Conservation (phyloP, 1,140 invertebrate genomes). For the Pseudomyrmex cubaensis region DNA sequence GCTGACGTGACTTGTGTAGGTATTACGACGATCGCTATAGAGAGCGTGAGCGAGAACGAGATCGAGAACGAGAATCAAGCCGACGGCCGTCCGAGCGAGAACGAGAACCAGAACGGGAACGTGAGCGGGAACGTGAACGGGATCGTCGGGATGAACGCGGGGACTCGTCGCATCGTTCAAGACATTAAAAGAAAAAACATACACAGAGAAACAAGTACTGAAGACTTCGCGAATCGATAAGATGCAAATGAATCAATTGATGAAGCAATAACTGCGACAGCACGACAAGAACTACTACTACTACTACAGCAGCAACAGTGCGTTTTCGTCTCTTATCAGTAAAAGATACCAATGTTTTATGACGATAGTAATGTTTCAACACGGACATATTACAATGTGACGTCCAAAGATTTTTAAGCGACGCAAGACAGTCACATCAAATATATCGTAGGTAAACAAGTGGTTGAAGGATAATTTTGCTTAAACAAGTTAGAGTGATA, state of each 20-base stretch:
- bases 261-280: slow-evolving; percentile 12
- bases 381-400: slow-evolving; percentile 2
- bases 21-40: slow-evolving; percentile 94
- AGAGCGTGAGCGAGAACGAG: slow-evolving; percentile 86
- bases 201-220: slow-evolving; percentile 18
- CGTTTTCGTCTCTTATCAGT: neutral
- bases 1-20: slow-evolving; percentile 84
- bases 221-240: neutral
- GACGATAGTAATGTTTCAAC: slow-evolving; percentile 7
- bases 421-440: neutral
- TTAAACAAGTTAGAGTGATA: slow-evolving; percentile 6
- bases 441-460: slow-evolving; percentile 9
- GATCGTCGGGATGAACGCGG: slow-evolving; percentile 89
- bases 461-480: slow-evolving; percentile 24
- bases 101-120: slow-evolving; percentile 88
- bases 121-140: slow-evolving; percentile 88
- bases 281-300: neutral
- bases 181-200: slow-evolving; percentile 85
- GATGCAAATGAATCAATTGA: slow-evolving; percentile 4
- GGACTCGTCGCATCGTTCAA: slow-evolving; percentile 89
- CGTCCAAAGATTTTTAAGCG: slow-evolving; percentile 30
- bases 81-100: slow-evolving; percentile 84
- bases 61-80: slow-evolving; percentile 83
- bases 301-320: neutral
- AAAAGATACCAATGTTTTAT: slow-evolving; percentile 21